These are phyloP conservation scores for Nycticebus coucang DNA, from an alignment of 2,113 vertebrate genomes.

Conservation along the genomic window DNA sequence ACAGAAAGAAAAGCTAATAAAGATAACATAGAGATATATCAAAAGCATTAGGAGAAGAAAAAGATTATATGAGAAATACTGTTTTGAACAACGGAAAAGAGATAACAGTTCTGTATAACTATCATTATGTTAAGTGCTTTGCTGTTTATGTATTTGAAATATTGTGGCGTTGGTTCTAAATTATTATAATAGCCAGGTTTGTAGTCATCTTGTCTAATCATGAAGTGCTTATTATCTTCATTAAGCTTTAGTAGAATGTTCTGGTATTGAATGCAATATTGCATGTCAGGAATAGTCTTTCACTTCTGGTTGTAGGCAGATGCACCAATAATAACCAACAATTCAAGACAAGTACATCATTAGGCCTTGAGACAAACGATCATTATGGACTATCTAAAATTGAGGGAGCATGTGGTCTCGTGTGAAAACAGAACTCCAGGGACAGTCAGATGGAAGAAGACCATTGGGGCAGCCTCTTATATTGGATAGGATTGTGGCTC, in stretches of 20 bases:
- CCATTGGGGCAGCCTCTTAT: not conserved
- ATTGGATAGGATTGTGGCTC: not conserved
- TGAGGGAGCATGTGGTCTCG: not conserved
- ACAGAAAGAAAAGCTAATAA: not conserved
- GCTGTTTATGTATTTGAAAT: not conserved
- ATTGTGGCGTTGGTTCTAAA: not conserved
- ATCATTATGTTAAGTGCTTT: not conserved
- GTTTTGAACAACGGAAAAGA: not conserved
- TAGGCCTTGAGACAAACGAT: not conserved
- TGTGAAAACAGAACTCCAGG: slow-evolving; percentile 17
- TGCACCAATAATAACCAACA: not conserved
- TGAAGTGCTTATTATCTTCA: not conserved
- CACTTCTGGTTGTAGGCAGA: not conserved
- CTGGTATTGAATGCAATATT: not conserved
- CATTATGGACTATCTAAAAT: not conserved
- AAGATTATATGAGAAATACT: not conserved
- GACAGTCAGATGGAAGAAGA: not conserved
- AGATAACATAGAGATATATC: not conserved
- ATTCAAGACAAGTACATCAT: slow-evolving; percentile 14
- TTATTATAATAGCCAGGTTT: not conserved
- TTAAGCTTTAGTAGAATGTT: not conserved
- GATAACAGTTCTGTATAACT: not conserved
- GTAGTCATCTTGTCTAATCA: not conserved
- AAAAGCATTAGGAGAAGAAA: slow-evolving; percentile 21
- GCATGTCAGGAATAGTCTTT: not conserved